These are phyloP conservation scores for Latheticus oryzae DNA, from an alignment of 2,888 invertebrate species.

Conservation along the genomic window DNA sequence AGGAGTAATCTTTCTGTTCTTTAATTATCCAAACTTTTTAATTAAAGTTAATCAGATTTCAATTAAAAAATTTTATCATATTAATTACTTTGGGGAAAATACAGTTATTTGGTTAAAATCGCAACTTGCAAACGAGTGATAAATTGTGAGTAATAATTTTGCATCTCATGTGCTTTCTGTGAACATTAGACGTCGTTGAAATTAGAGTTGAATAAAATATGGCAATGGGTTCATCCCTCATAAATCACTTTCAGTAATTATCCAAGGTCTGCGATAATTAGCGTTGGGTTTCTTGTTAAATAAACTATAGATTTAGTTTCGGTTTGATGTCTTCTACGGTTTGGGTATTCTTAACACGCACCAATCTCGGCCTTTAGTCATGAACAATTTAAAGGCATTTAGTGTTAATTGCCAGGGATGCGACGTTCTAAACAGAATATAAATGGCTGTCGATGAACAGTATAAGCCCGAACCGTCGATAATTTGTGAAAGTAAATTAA, in stretches of 20 bases:
- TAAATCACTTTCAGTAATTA: slow-evolving; percentile 28
- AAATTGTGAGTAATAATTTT: slow-evolving; percentile 2
- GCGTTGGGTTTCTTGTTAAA: slow-evolving; percentile 29
- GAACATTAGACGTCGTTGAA: slow-evolving; percentile 9
- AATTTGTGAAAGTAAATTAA: too few species aligned
- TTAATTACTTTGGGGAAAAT: too few species aligned
- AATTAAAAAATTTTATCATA: too few species aligned
- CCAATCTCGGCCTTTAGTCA: slow-evolving; percentile 39
- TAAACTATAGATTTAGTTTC: slow-evolving; percentile 16
- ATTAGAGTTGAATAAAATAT: slow-evolving; percentile 29
- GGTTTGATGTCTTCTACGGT: slow-evolving; percentile 21
- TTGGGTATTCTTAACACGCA: slow-evolving; percentile 39
- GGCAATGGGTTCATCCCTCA: slow-evolving; percentile 18
- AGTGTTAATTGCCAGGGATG: slow-evolving; percentile 50
- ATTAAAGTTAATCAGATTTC: too few species aligned
- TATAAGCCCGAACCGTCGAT: slow-evolving; percentile 25
- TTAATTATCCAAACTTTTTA: too few species aligned
- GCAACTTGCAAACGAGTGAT: too few species aligned
- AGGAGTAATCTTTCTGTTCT: too few species aligned
- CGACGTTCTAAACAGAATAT: slow-evolving; percentile 53
- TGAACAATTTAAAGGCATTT: slow-evolving; percentile 41
- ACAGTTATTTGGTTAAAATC: too few species aligned
- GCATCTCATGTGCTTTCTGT: slow-evolving; percentile 12
- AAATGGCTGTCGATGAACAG: slow-evolving; percentile 44
- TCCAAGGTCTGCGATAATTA: slow-evolving; percentile 28